Evolutionary conservation across 2,113 vertebrate genomes (phyloP).

Genomic region (Myotis lucifugus): DNA sequence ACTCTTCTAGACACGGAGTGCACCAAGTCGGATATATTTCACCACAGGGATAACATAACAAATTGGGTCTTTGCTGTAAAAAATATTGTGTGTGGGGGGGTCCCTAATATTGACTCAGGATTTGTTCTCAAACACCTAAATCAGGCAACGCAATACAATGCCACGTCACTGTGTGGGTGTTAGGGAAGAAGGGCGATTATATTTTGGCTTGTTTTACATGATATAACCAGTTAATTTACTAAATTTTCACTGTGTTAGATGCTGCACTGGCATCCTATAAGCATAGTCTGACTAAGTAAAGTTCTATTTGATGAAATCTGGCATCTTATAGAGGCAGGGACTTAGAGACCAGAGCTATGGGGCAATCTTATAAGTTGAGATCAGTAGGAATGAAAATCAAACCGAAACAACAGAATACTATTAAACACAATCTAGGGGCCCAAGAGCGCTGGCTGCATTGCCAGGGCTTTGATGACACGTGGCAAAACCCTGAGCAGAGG

Average conservation of each 20-base stretch:
- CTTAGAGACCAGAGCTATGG: background rate
- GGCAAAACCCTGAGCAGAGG: background rate
- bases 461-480: background rate
- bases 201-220: background rate
- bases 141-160: background rate
- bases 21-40: background rate
- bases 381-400: background rate
- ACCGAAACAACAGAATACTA: background rate
- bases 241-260: background rate
- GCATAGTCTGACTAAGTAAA: background rate
- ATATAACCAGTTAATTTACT: background rate
- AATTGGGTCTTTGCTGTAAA: background rate
- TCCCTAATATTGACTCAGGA: background rate
- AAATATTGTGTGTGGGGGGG: background rate
- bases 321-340: background rate
- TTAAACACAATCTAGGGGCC: background rate
- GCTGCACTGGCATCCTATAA: background rate
- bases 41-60: background rate
- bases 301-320: background rate
- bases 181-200: background rate
- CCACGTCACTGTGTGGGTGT: background rate
- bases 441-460: background rate
- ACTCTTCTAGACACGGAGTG: background rate
- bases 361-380: background rate
- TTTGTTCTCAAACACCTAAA: background rate